Evolutionary conservation across 2,797 vertebrate genomes (phyloP).

Genomic region (Columba guinea): DNA sequence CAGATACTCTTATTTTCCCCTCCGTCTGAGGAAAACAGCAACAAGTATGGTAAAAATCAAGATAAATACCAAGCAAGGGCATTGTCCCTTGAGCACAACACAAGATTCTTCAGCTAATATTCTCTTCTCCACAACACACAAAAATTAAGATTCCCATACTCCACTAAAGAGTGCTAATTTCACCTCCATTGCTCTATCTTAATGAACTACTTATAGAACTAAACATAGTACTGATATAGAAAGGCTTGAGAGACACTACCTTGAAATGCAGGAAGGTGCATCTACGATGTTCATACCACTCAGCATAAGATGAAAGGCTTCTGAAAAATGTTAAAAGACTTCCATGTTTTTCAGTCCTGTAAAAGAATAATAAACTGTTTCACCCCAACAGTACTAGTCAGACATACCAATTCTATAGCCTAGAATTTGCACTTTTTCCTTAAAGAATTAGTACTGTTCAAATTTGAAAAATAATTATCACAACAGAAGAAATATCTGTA

Average conservation of each 20-base stretch:
- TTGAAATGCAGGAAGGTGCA: constrained; percentile 87
- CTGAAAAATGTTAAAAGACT: constrained; percentile 86
- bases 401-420: not conserved
- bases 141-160: not conserved
- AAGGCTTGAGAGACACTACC: constrained; percentile 72
- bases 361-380: not conserved
- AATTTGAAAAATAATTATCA: not conserved
- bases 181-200: not conserved
- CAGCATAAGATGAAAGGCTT: constrained; percentile 81
- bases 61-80: not conserved
- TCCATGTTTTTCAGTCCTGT: constrained; percentile 83
- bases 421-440: not conserved
- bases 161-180: not conserved
- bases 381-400: not conserved
- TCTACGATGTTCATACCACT: constrained; percentile 82
- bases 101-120: not conserved
- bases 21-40: not conserved
- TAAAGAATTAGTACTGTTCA: not conserved
- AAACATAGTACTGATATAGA: not conserved
- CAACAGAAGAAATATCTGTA: not conserved
- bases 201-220: not conserved
- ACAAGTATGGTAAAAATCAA: not conserved
- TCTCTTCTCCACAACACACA: not conserved
- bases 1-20: not conserved
- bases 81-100: not conserved